These are phyloP conservation scores for Sinosuthora webbiana DNA, from an alignment of 2,113 vertebrate genomes.

Conservation along the genomic window DNA sequence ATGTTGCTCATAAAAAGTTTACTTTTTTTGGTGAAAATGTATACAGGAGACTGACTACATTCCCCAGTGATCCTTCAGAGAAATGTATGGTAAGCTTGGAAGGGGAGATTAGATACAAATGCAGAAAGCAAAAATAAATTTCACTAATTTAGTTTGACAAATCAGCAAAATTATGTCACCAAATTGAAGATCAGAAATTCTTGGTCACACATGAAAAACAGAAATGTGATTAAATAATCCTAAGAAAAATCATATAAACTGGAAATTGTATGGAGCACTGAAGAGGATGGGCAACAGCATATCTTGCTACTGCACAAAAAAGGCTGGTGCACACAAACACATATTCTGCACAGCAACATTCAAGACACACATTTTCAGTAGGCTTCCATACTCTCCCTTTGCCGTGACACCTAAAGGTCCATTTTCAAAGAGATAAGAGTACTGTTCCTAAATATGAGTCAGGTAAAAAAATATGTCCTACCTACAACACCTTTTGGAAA, in stretches of 20 bases:
- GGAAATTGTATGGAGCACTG: not conserved
- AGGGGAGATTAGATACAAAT: not conserved
- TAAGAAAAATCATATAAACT: not conserved
- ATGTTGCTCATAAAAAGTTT: not conserved
- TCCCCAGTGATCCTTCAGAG: not conserved
- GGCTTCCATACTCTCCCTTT: not conserved
- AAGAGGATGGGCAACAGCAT: not conserved
- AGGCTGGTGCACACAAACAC: not conserved
- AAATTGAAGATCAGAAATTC: not conserved
- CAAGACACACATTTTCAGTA: not conserved
- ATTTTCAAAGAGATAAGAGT: not conserved
- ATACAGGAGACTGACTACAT: not conserved
- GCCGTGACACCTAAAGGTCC: not conserved
- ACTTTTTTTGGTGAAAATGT: not conserved
- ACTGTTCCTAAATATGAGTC: not conserved
- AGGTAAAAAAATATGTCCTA: not conserved
- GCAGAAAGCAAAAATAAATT: not conserved
- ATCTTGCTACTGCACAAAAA: not conserved
- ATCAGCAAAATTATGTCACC: not conserved
- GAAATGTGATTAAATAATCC: not conserved
- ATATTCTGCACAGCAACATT: not conserved
- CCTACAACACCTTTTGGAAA: not conserved
- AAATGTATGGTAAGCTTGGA: not conserved
- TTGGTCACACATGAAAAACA: not conserved
- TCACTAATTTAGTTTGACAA: not conserved